Base-by-base conservation (phyloP, 1,140 invertebrate species). In the Orius laevigatus region DNA sequence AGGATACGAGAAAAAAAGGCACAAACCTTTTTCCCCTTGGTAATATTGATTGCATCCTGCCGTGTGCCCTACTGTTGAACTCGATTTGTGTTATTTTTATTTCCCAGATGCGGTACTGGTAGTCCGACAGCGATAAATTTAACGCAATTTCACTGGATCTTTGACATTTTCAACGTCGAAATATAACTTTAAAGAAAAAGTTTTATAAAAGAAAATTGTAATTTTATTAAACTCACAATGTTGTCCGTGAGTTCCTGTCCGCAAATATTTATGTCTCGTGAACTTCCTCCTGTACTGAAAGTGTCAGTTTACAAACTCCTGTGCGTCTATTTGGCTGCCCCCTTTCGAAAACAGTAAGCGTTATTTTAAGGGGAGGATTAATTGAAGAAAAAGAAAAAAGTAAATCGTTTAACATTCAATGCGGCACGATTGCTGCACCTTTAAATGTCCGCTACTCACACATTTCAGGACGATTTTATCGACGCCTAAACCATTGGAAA, bases 231-330 rank as follows among this genome's bases (percentile, higher is more conserved):
- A 70, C 75, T 73, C 61, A 86, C 84, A 67, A 56, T 87, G 84
- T 57, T 87, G 84, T 19, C 81, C 83, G 57, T n/a, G 77, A 84
- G 57, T 88, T 88, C n/a, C 59, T 81, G 75, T 3, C 84, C 84
- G 58, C 84, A 87, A 2, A 88, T 47, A 12, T 68, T 73, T 32
- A 85, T 70, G 14, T 73, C 70, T 48, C 65, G 70, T 1, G 62
- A 65, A n/a, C 47, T 53, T 5, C 63, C 66, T 3, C 69, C 71
- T 9, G 75, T 76, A 1, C 70, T 58, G 53, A 83, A 76, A 49
- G 76, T 63, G 55, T 85, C 83, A 15, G 76, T 74, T 85, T 80
- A 53, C 83, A 87, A 12, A 77, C 69, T 1, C 83, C 83, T 0
- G 79, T 84, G n/a, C 64, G 69, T 38, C 80, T 66, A 57, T 87